Conservation (phyloP, 2,797 vertebrate species). For the Pangasius krempfi region DNA sequence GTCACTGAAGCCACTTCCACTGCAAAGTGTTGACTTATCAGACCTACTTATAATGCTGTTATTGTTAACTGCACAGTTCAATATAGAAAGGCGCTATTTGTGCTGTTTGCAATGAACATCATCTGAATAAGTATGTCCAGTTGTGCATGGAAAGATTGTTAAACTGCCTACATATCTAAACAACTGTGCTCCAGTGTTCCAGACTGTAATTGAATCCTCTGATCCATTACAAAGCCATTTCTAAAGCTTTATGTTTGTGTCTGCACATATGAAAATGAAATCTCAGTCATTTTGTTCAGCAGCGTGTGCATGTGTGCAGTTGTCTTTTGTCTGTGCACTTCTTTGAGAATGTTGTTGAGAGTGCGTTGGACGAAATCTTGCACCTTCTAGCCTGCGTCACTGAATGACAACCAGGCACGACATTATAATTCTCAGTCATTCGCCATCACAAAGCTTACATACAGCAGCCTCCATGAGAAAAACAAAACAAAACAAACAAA, state of each 20-base stretch:
- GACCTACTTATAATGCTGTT: constrained; percentile 8
- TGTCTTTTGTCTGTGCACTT: constrained; percentile 42
- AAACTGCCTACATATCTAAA: constrained; percentile 5
- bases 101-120: constrained; percentile 16
- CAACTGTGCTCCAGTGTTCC: constrained; percentile 13
- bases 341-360: constrained; percentile 34
- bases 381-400: constrained; percentile 27
- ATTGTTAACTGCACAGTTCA: constrained; percentile 7
- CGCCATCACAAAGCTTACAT: constrained; percentile 54
- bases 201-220: constrained; percentile 3
- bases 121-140: constrained; percentile 10
- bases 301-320: not conserved
- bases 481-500: constrained; percentile 53
- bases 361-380: constrained; percentile 24
- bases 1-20: not conserved
- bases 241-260: constrained; percentile 11
- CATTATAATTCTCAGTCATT: constrained; percentile 42
- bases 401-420: constrained; percentile 16
- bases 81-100: not conserved
- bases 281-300: not conserved
- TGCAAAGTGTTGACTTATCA: not conserved
- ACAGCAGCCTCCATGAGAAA: constrained; percentile 53
- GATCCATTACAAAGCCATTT: too few species aligned
- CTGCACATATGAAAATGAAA: constrained; percentile 11
- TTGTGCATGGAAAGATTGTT: constrained; percentile 34